A percentile compares a stretch with the other conserved stretches of the same genome.
Conservation (phyloP, 2,113 vertebrate genomes). For the Bubalus kerabau region DNA sequence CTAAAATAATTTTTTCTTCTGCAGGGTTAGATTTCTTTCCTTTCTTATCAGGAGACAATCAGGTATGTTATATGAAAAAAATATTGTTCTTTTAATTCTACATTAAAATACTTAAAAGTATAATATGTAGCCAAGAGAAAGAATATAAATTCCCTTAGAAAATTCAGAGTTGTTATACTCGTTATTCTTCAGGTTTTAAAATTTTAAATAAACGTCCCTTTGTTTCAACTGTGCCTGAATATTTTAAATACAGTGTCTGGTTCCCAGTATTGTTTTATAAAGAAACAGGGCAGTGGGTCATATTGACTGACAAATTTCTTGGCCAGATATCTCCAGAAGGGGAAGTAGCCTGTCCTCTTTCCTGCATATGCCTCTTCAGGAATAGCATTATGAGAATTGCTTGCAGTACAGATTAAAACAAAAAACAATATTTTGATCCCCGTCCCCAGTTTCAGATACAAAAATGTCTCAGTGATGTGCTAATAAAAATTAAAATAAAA, state of each 20-base stretch:
- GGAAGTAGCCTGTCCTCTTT: neutral
- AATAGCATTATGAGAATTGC: neutral
- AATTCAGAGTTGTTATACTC: neutral
- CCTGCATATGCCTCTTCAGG: neutral
- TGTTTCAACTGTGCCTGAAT: neutral
- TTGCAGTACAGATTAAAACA: neutral
- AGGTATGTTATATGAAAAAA: conserved; percentile 82
- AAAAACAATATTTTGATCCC: neutral
- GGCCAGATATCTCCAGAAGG: neutral
- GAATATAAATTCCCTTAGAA: conserved; percentile 2
- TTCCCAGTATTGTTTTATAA: neutral
- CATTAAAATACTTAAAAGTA: conserved; percentile 10
- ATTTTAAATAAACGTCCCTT: conserved; percentile 24
- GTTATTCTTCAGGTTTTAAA: neutral
- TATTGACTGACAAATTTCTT: neutral
- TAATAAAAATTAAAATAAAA: neutral
- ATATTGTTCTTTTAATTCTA: conserved; percentile 1
- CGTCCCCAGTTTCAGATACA: conserved; percentile 25
- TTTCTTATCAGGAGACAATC: conserved; percentile 98
- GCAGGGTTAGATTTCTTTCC: conserved; percentile 98
- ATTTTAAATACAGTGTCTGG: neutral
- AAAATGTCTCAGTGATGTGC: neutral
- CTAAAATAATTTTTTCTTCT: conserved; percentile 53
- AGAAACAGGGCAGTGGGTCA: neutral
- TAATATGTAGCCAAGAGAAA: neutral